Evolutionary conservation across 2,888 invertebrate species (phyloP), one percentile per base, ranked within the genome.

Genomic region (Coecobrya sp.): DNA sequence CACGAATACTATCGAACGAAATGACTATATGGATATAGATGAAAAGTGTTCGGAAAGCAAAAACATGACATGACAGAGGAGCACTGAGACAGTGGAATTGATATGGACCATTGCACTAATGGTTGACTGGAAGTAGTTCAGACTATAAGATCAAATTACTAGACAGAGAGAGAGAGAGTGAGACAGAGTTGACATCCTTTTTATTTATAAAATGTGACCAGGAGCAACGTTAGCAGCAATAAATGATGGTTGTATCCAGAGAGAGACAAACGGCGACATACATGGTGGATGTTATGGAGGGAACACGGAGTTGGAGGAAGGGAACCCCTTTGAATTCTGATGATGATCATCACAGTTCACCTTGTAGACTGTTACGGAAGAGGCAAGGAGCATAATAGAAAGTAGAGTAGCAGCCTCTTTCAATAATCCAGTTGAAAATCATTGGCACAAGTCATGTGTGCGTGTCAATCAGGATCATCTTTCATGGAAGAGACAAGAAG

Each of bases 91-190:
- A 91, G 90, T 86, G 79, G 91, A 91, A 82, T 91, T 87, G 91
- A 91, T 91, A 87, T 82, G 91, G 87, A 55, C 91, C 87, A 91
- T 91, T 91, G 91, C 86, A 36, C 87, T 87, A 91, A 91, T 91
- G 87, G 91, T 86, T 91, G 79, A 42, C 65, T 86, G 79, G 76
- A 88, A 88, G 68, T 89, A 85, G 91, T 86, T 86, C 81, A 81
- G 49, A 27, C 81, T 55, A 62, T 62, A 30, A 86, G 87, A 91
- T 91, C 91, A 62, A 91, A 91, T 91, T 91, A 87, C 87, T 55
- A n/a, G n/a, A n/a, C n/a, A n/a, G n/a, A 22, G 25, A 45, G 45
- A 19, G 16, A 49, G 62, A 62, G 27, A 62, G 27, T 22, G 70
- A 76, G 10, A 45, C 19, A 79, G 86, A 90, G 86, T 91, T 91